Evolutionary conservation across 53 echinoderm and acorn worm genomes (phyloP).

Genomic region (Hippasteria phrygiana): DNA sequence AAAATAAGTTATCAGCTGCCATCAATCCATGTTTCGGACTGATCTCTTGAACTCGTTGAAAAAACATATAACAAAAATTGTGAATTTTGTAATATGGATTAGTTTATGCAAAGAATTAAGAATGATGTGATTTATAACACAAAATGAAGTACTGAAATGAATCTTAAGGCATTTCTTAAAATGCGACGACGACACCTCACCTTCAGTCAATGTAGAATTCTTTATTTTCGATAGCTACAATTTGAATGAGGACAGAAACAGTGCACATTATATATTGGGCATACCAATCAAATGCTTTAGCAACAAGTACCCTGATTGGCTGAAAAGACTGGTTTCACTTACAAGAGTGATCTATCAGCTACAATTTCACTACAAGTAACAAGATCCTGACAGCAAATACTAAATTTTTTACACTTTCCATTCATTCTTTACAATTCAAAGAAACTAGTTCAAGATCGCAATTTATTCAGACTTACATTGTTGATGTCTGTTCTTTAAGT

Average conservation of each 20-base stretch:
- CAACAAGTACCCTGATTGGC: neutral
- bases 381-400: slow-evolving; percentile 36
- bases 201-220: slow-evolving; percentile 22
- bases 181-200: no score
- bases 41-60: no score
- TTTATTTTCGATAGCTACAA: slow-evolving; percentile 6
- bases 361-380: neutral
- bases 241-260: slow-evolving; percentile 36
- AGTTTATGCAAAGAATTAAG: no score
- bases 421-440: slow-evolving; percentile 53
- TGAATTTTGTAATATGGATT: no score
- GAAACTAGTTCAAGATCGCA: neutral
- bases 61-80: no score
- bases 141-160: no score
- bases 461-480: neutral
- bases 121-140: no score
- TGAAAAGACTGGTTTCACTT: neutral
- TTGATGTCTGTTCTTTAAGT: neutral
- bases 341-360: neutral
- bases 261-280: slow-evolving; percentile 13
- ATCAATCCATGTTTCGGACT: no score
- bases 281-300: neutral
- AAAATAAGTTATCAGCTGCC: no score
- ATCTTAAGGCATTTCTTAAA: no score
- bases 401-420: slow-evolving; percentile 32